Percentiles rank a stretch among this genome's conserved stretches.
phyloP scores from a whole-genome alignment of 2,797 vertebrate genomes.

The Otus scops region DNA sequence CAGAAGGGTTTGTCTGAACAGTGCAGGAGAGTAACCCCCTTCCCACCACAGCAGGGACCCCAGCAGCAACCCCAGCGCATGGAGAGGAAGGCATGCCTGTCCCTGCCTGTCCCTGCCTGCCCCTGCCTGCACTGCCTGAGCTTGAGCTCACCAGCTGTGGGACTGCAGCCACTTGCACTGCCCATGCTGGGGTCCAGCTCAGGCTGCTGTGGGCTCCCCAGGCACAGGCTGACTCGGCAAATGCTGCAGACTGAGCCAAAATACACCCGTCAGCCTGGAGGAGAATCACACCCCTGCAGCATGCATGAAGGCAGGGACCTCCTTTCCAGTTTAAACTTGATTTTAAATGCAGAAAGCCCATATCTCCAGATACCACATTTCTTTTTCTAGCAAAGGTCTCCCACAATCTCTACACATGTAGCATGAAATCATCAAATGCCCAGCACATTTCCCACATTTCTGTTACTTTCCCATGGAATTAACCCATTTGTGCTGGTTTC shows the following conservation, averaged over 20 bases:
- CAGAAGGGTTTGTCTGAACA: not conserved
- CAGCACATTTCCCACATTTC: not conserved
- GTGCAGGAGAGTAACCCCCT: not conserved
- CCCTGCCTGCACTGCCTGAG: too few species aligned
- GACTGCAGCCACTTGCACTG: not conserved
- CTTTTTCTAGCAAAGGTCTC: not conserved
- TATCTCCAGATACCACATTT: not conserved
- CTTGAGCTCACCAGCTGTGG: too few species aligned
- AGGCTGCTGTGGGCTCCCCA: not conserved
- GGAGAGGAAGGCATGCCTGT: not conserved
- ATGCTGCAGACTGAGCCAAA: not conserved
- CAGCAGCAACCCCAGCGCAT: not conserved
- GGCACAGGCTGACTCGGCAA: not conserved
- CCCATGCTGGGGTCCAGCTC: not conserved
- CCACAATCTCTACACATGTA: not conserved
- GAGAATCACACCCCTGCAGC: not conserved
- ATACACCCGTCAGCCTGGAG: not conserved
- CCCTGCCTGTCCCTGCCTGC: not conserved
- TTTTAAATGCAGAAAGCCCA: not conserved
- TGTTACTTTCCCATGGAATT: not conserved
- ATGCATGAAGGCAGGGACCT: not conserved
- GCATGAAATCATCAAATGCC: not conserved
- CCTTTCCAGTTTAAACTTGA: not conserved
- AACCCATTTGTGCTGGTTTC: not conserved
- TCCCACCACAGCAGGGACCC: not conserved